Percentiles rank a stretch among this genome's conserved stretches.
phyloP scores from a whole-genome alignment of 2,888 invertebrate genomes.

The Mechanitis mazaeus region DNA sequence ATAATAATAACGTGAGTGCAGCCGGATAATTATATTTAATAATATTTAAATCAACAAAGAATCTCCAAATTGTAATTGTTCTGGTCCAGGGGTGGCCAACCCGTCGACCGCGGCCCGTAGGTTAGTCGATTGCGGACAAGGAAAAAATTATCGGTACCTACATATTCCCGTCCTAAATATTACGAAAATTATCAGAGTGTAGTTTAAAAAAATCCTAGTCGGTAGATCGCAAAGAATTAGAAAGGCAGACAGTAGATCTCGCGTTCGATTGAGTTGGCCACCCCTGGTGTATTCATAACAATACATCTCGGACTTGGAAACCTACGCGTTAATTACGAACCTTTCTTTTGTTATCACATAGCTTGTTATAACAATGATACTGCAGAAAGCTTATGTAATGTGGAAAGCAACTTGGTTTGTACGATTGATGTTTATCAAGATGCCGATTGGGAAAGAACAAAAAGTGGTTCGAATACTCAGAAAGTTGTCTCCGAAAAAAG shows the following conservation, averaged over 20 bases:
- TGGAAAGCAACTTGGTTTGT: constrained; percentile 65
- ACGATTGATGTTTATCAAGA: constrained; percentile 65
- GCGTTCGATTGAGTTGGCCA: no score
- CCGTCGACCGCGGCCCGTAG: no score
- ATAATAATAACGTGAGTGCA: no score
- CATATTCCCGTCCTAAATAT: no score
- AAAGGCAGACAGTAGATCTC: no score
- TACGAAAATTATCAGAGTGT: no score
- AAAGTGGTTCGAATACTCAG: constrained; percentile 65
- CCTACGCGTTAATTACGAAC: constrained; percentile 52
- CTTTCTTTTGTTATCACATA: constrained; percentile 47
- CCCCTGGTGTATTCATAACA: constrained; percentile 20
- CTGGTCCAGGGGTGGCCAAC: no score
- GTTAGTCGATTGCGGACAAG: no score
- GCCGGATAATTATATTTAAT: not conserved
- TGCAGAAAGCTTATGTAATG: constrained; percentile 54
- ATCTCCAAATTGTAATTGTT: constrained; percentile 20
- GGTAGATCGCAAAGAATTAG: no score
- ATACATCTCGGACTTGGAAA: constrained; percentile 32
- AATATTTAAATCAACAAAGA: constrained; percentile 13
- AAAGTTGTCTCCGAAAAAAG: constrained; percentile 69
- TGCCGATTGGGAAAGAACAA: constrained; percentile 67
- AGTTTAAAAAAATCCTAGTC: no score
- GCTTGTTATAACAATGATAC: constrained; percentile 45
- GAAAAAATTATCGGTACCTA: no score